Evolutionary conservation across 2,113 vertebrate species (phyloP).

Genomic region (Zonotrichia leucophrys): DNA sequence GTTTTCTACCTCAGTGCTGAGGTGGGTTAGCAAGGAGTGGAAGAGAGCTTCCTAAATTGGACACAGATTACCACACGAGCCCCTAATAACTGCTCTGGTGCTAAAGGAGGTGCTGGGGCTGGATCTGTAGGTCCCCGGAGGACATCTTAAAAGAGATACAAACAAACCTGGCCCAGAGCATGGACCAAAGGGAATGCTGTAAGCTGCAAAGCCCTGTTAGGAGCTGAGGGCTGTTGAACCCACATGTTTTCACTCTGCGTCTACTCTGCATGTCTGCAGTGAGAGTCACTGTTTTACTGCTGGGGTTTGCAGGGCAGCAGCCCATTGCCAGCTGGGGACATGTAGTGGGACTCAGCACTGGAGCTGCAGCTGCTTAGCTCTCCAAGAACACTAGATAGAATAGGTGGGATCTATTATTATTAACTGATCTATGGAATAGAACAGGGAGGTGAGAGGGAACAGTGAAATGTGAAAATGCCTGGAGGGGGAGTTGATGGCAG

Average conservation of each 20-base stretch:
- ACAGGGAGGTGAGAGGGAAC: not conserved
- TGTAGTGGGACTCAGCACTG: not conserved
- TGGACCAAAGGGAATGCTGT: not conserved
- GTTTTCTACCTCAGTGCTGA: not conserved
- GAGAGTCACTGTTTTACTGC: not conserved
- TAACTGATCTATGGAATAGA: not conserved
- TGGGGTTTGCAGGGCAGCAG: not conserved
- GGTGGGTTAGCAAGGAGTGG: not conserved
- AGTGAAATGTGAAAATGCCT: not conserved
- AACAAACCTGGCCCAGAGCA: not conserved
- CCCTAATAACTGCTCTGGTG: not conserved
- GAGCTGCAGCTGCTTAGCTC: not conserved
- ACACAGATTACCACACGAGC: not conserved
- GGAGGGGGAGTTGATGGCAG: not conserved
- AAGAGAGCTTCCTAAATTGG: not conserved
- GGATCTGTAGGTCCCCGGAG: rapidly evolving
- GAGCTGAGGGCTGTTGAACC: not conserved
- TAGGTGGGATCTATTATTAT: not conserved
- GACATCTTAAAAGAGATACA: not conserved
- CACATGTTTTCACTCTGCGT: not conserved
- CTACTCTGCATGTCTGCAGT: not conserved
- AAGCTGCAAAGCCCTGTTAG: not conserved
- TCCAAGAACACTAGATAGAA: not conserved
- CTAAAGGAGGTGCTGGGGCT: not conserved
- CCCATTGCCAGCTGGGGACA: not conserved